Evolutionary conservation across 1,140 invertebrate genomes (phyloP).

Genomic region (Uloborus diversus): DNA sequence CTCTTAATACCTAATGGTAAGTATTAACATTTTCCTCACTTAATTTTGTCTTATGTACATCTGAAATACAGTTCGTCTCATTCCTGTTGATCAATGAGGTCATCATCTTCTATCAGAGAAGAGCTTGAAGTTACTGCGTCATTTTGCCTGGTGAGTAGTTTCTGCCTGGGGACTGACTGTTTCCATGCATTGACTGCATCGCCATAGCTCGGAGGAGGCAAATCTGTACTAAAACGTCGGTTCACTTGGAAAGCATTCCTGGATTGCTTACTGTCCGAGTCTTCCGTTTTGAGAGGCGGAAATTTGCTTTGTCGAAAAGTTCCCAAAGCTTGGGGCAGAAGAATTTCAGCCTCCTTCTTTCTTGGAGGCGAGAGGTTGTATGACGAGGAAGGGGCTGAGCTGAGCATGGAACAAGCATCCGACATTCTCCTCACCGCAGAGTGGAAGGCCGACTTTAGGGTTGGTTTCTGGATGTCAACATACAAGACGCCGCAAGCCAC

Average conservation of each 20-base stretch:
- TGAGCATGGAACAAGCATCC: slow-evolving; percentile 31
- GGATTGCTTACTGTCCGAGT: not conserved
- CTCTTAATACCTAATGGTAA: no score
- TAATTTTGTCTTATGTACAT: no score
- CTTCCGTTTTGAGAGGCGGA: not conserved
- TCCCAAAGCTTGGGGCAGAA: slow-evolving; percentile 29
- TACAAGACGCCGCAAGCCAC: slow-evolving; percentile 27
- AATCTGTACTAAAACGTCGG: slow-evolving; percentile 48
- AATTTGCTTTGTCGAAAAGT: slow-evolving; percentile 1
- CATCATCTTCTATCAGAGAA: slow-evolving; percentile 24
- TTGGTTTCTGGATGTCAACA: slow-evolving; percentile 28
- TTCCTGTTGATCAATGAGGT: not conserved
- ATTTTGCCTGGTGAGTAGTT: slow-evolving; percentile 13
- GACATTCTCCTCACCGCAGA: slow-evolving; percentile 30
- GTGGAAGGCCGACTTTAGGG: slow-evolving; percentile 35
- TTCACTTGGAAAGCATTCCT: slow-evolving; percentile 32
- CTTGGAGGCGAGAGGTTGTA: not conserved
- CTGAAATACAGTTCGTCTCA: no score
- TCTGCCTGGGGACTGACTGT: slow-evolving; percentile 10
- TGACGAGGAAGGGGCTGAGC: slow-evolving; percentile 21
- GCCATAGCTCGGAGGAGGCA: slow-evolving; percentile 29
- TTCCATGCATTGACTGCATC: slow-evolving; percentile 30
- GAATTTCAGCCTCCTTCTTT: slow-evolving; percentile 26
- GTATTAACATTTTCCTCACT: no score
- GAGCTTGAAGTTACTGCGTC: not conserved